phyloP scores from a whole-genome alignment of 2,113 vertebrate species.

The Triplophysa rosa region DNA sequence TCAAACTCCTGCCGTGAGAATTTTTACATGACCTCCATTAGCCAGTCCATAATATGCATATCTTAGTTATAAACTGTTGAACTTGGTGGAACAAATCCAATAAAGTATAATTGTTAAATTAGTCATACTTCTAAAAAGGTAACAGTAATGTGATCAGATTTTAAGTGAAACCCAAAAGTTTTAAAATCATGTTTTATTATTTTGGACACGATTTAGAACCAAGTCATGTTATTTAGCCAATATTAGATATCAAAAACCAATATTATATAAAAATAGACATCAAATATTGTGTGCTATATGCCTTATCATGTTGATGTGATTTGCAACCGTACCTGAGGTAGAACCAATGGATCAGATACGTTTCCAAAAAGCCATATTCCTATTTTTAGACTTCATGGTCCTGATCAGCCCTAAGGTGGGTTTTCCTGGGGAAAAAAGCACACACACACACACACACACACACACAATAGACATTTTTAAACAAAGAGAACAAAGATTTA shows the following conservation, averaged over 20 bases:
- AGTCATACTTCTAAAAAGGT: neutral
- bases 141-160: neutral
- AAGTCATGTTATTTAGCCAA: no score
- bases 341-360: constrained; percentile 60
- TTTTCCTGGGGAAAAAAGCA: constrained; percentile 3
- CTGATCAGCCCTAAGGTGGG: constrained; percentile 24
- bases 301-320: neutral
- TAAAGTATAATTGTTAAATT: constrained; percentile 9
- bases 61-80: neutral
- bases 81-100: constrained; percentile 4
- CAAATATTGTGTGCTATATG: neutral
- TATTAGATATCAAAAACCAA: no score
- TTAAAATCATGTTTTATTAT: no score
- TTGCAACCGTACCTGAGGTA: constrained; percentile 61
- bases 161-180: no score
- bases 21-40: constrained; percentile 12
- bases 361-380: constrained; percentile 51
- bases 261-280: no score
- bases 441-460: no score
- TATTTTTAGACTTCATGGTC: constrained; percentile 55
- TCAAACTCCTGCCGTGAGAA: constrained; percentile 20
- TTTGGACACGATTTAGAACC: no score
- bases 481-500: constrained; percentile 4
- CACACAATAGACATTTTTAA: constrained; percentile 28
- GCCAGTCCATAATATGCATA: neutral